phyloP scores from a whole-genome alignment of 2,113 vertebrate genomes.

The Stegostoma tigrinum region DNA sequence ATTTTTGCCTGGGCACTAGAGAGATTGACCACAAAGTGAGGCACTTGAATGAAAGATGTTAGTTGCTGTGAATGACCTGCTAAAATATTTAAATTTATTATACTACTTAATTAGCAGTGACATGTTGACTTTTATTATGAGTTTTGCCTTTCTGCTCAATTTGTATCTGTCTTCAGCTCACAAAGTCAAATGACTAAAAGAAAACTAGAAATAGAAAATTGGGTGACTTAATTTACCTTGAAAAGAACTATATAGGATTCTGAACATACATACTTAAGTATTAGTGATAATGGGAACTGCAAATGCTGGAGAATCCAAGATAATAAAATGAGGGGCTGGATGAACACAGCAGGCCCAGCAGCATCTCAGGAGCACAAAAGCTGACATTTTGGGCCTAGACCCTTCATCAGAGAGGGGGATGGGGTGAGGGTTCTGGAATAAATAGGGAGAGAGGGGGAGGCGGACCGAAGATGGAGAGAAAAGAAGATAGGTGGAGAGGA shows the following conservation, averaged over 20 bases:
- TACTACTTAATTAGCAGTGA: not conserved
- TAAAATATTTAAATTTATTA: not conserved
- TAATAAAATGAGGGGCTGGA: no score
- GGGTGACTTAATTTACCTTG: not conserved
- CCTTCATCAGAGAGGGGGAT: no score
- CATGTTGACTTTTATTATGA: not conserved
- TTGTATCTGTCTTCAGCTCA: not conserved
- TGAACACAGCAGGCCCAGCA: no score
- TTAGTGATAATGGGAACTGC: no score
- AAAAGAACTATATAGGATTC: not conserved
- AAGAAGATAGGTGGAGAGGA: no score
- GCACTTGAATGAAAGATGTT: not conserved
- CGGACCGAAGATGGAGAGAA: no score
- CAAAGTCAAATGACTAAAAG: not conserved
- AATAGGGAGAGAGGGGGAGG: no score
- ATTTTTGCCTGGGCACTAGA: not conserved
- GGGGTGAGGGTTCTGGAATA: no score
- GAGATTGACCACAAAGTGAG: not conserved
- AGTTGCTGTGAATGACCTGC: not conserved
- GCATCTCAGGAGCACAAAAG: no score
- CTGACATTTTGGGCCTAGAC: no score
- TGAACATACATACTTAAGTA: not conserved
- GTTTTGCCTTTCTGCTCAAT: not conserved
- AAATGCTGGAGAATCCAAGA: no score
- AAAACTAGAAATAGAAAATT: not conserved